Evolutionary conservation across 35 echinoderm and acorn worm genomes (phyloP).

Genomic region (Lytechinus variegatus): DNA sequence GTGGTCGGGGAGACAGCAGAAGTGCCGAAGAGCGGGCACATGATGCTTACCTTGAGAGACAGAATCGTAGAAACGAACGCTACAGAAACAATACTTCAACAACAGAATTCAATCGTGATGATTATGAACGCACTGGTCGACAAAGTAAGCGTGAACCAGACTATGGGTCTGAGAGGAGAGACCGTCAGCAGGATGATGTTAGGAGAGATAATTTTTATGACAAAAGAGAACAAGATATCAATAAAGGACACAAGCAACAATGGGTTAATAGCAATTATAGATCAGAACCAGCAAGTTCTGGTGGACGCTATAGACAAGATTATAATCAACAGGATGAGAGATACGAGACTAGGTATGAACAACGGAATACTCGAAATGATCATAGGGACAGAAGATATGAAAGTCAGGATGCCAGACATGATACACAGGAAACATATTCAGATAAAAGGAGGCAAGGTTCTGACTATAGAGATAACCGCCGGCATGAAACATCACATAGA

Average conservation of each 20-base stretch:
- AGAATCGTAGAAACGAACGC: slow-evolving; percentile 37
- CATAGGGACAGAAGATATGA: background rate
- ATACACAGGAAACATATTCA: background rate
- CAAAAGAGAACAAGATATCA: background rate
- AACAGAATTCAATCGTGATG: slow-evolving; percentile 45
- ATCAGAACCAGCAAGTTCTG: background rate
- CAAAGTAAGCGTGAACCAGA: background rate
- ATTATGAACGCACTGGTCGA: slow-evolving; percentile 46
- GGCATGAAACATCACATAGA: background rate
- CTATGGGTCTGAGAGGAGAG: background rate
- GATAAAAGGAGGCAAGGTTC: slow-evolving; percentile 4
- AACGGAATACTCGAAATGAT: background rate
- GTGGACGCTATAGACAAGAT: slow-evolving; percentile 1
- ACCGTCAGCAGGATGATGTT: background rate
- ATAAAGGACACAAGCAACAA: background rate
- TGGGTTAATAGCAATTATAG: slow-evolving; percentile 46
- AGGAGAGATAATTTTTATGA: slow-evolving; percentile 15
- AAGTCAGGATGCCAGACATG: background rate
- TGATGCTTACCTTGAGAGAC: slow-evolving; percentile 21
- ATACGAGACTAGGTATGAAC: background rate
- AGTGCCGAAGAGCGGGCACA: slow-evolving; percentile 19
- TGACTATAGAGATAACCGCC: background rate
- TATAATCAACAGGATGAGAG: background rate
- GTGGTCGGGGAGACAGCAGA: background rate
- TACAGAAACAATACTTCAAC: background rate